Evolutionary conservation across 1,140 invertebrate genomes (phyloP).

Genomic region (Aphis gossypii): DNA sequence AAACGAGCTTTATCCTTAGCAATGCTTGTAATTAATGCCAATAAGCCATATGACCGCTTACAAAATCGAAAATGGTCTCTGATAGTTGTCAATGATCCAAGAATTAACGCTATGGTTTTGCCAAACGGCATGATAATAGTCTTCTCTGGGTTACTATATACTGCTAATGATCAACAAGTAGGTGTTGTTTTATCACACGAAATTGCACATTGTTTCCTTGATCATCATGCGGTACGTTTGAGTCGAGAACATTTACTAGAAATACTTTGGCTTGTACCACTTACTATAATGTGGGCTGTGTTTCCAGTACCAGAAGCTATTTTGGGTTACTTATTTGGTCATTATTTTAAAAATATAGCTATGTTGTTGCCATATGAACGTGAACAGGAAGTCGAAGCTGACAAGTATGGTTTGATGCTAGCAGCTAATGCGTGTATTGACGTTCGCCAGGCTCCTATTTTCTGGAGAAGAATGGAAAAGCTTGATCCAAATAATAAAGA

Average conservation of each 20-base stretch:
- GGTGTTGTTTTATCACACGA: conserved; percentile 31
- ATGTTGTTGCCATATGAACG: conserved; percentile 46
- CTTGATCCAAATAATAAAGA: background rate
- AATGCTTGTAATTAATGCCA: conserved; percentile 11
- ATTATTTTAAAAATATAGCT: conserved; percentile 41
- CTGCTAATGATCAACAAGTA: conserved; percentile 26
- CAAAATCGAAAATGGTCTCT: conserved; percentile 39
- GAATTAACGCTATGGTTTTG: conserved; percentile 50
- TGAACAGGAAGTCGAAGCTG: conserved; percentile 38
- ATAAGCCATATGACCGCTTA: conserved; percentile 6
- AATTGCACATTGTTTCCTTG: conserved; percentile 39
- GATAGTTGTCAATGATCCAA: conserved; percentile 27
- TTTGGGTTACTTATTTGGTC: conserved; percentile 12
- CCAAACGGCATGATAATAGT: conserved; percentile 52
- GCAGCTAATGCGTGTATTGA: conserved; percentile 49
- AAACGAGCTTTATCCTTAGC: background rate
- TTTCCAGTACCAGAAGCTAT: conserved; percentile 50
- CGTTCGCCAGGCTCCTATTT: conserved; percentile 17
- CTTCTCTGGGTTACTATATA: background rate
- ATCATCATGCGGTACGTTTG: conserved; percentile 38
- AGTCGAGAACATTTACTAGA: conserved; percentile 49
- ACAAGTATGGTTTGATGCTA: conserved; percentile 45
- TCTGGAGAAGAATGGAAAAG: conserved; percentile 44
- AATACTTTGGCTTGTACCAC: conserved; percentile 35
- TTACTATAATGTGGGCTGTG: conserved; percentile 1